Percentiles rank a stretch among this genome's conserved stretches.
Evolutionary conservation across 1,140 invertebrate species (phyloP).

Genomic region (Leptinotarsa texana): DNA sequence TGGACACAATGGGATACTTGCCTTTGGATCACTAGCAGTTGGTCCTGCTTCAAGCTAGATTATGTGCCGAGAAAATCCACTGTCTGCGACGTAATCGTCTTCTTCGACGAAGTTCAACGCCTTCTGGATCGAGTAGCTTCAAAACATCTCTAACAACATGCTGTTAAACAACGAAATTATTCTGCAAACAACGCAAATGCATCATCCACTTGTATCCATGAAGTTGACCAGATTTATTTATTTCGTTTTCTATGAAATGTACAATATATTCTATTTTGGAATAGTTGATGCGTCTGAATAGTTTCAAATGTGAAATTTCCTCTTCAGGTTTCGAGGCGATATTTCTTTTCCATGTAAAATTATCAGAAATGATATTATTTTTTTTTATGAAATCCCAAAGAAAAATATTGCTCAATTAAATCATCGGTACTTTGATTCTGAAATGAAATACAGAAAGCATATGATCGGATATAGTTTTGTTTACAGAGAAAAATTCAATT

Average conservation of each 20-base stretch:
- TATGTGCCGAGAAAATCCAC: no score
- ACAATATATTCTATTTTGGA: constrained; percentile 14
- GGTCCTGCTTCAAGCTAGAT: no score
- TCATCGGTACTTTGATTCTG: no score
- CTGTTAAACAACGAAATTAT: constrained; percentile 4
- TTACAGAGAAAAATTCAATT: no score
- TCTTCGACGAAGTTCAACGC: background rate
- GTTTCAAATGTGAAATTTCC: background rate
- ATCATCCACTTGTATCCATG: constrained; percentile 14
- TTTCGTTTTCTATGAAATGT: background rate
- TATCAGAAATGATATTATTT: constrained; percentile 3
- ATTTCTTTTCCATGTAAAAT: background rate
- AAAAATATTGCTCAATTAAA: background rate
- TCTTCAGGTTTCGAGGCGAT: background rate
- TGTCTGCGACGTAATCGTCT: constrained; percentile 6
- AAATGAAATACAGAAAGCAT: no score
- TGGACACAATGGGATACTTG: no score
- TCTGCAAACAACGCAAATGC: constrained; percentile 1
- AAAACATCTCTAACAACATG: background rate
- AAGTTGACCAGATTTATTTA: constrained; percentile 12
- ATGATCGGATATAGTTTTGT: no score
- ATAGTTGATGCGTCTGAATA: background rate
- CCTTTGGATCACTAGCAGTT: no score
- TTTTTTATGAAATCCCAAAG: background rate
- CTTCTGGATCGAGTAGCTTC: background rate